These are phyloP conservation scores for Bedellia somnulentella DNA, from an alignment of 2,888 invertebrate genomes.

Conservation along the genomic window DNA sequence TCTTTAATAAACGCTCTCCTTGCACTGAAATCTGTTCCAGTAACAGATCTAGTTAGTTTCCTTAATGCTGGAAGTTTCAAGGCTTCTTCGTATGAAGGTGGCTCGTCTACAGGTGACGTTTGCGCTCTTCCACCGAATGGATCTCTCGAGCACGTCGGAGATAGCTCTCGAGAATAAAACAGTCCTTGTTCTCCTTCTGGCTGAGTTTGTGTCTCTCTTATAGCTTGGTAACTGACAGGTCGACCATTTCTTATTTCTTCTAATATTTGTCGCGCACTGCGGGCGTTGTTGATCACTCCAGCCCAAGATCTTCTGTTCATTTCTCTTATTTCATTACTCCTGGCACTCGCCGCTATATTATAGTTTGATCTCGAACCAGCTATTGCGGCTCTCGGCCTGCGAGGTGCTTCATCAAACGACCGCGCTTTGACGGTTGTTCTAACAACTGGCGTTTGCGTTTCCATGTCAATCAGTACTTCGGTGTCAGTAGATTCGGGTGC, in stretches of 20 bases:
- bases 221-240: constrained; percentile 31
- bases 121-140: constrained; percentile 62
- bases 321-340: constrained; percentile 33
- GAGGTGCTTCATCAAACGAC: constrained; percentile 39
- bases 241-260: constrained; percentile 35
- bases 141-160: constrained; percentile 60
- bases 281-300: constrained; percentile 34
- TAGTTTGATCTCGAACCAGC: constrained; percentile 42
- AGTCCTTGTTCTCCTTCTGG: constrained; percentile 28
- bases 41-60: constrained; percentile 61
- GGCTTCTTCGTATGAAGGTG: constrained; percentile 69
- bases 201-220: constrained; percentile 28
- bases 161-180: constrained; percentile 42
- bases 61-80: constrained; percentile 61
- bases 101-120: constrained; percentile 58
- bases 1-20: constrained; percentile 51
- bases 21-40: constrained; percentile 57
- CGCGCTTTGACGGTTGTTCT: constrained; percentile 36
- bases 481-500: constrained; percentile 22
- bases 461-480: constrained; percentile 28
- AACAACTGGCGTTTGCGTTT: constrained; percentile 23
- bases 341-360: constrained; percentile 28
- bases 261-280: constrained; percentile 43
- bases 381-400: constrained; percentile 32
- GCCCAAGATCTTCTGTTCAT: constrained; percentile 49